Conservation (phyloP, 1,140 invertebrate genomes). For the Colletes latitarsis region DNA sequence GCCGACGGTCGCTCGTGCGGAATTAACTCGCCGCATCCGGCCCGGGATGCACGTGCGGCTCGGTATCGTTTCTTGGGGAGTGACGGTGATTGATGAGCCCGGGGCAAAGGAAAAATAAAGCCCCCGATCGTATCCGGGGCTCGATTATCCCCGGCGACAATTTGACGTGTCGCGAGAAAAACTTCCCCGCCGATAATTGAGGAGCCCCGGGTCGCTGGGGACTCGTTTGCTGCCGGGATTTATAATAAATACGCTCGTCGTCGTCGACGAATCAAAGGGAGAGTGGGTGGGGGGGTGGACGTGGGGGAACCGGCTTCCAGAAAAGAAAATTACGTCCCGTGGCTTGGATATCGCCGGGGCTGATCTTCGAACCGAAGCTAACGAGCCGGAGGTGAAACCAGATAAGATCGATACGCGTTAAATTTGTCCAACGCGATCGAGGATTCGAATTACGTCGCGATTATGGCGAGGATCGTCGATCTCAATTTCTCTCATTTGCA, state of each 20-base stretch:
- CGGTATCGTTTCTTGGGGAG: slow-evolving; percentile 55
- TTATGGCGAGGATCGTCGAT: no score
- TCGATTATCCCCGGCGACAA: slow-evolving; percentile 60
- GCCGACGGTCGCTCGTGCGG: slow-evolving; percentile 38
- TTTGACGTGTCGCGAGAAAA: slow-evolving; percentile 61
- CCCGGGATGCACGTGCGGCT: slow-evolving; percentile 18
- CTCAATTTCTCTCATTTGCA: no score
- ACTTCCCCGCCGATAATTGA: slow-evolving; percentile 51
- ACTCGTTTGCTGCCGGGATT: neutral
- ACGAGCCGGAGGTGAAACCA: neutral
- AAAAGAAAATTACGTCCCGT: neutral
- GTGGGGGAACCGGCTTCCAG: neutral
- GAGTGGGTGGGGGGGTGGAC: neutral
- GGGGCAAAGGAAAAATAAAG: slow-evolving; percentile 40
- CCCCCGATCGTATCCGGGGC: slow-evolving; percentile 49
- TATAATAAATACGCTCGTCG: neutral
- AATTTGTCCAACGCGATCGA: neutral
- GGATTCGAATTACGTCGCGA: no score
- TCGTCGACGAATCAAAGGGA: slow-evolving; percentile 2
- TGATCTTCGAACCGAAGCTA: neutral
- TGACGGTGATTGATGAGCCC: slow-evolving; percentile 60
- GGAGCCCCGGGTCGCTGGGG: neutral
- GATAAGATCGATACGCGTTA: neutral
- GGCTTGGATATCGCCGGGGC: neutral
- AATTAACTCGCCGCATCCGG: slow-evolving; percentile 53